Evolutionary conservation across 2,113 vertebrate genomes (phyloP).

Genomic region (Heliornis fulica): DNA sequence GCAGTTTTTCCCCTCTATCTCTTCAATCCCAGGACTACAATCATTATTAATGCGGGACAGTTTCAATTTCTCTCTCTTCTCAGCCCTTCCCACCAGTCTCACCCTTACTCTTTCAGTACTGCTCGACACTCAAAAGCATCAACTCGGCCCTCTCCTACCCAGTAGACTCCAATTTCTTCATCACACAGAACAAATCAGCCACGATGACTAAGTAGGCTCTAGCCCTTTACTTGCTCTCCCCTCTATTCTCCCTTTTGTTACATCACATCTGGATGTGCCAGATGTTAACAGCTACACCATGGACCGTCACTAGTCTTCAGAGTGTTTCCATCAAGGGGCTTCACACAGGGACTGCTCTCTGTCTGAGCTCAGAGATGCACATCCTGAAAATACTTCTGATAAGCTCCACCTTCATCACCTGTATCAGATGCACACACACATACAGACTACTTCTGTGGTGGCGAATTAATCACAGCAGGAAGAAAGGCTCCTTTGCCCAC

Average conservation of each 20-base stretch:
- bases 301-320: rapidly evolving
- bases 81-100: not conserved
- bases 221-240: not conserved
- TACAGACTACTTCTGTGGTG: not conserved
- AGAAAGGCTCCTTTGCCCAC: not conserved
- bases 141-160: not conserved
- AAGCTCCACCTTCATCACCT: not conserved
- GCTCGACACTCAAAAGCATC: not conserved
- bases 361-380: not conserved
- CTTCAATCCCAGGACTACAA: not conserved
- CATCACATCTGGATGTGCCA: not conserved
- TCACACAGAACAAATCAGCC: not conserved
- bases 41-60: too few relatives aligned
- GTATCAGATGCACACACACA: too few relatives aligned
- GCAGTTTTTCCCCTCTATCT: not conserved
- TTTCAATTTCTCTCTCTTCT: not conserved
- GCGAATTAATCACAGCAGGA: not conserved
- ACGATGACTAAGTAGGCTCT: not conserved
- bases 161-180: not conserved
- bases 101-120: not conserved
- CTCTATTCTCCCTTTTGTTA: not conserved
- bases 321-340: not conserved
- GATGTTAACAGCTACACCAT: rapidly evolving
- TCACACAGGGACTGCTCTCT: too few relatives aligned
- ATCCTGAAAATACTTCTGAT: not conserved